These are phyloP conservation scores for Micropoecilia bifurca DNA, from an alignment of 2,797 vertebrate genomes.

Conservation along the genomic window DNA sequence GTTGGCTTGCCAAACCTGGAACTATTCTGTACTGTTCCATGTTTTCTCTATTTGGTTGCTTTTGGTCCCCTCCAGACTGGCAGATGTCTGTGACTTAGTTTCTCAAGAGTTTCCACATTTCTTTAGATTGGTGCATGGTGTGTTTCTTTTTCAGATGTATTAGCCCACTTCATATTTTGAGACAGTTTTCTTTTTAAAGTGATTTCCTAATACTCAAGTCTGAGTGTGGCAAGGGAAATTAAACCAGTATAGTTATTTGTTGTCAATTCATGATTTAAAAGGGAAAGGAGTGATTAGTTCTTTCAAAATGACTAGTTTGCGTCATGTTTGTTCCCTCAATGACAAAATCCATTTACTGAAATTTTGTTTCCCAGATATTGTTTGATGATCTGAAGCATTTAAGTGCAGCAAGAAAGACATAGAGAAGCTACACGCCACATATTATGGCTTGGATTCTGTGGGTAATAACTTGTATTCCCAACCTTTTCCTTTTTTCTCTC, in stretches of 20 bases:
- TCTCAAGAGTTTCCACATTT: background rate
- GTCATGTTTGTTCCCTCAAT: background rate
- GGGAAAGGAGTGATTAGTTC: background rate
- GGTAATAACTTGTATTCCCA: background rate
- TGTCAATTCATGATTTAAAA: background rate
- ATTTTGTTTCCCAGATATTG: background rate
- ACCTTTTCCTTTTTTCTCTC: background rate
- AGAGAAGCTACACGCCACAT: background rate
- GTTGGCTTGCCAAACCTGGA: background rate
- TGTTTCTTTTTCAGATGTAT: background rate
- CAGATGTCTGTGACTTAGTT: background rate
- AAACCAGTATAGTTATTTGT: background rate
- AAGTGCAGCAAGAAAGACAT: background rate
- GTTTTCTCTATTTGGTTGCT: background rate
- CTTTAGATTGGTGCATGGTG: background rate
- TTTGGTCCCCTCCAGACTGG: background rate
- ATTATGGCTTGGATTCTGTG: constrained; percentile 3
- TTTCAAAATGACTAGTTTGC: background rate
- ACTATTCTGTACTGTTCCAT: background rate
- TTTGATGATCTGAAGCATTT: background rate
- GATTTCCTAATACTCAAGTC: background rate
- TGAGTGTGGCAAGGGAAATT: background rate
- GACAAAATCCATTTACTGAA: background rate
- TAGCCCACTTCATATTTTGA: background rate
- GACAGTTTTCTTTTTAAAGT: background rate